A percentile compares a stretch with the other conserved stretches of the same genome.
Conservation (phyloP, 2,113 vertebrate species). For the Alaudala cheleensis region DNA sequence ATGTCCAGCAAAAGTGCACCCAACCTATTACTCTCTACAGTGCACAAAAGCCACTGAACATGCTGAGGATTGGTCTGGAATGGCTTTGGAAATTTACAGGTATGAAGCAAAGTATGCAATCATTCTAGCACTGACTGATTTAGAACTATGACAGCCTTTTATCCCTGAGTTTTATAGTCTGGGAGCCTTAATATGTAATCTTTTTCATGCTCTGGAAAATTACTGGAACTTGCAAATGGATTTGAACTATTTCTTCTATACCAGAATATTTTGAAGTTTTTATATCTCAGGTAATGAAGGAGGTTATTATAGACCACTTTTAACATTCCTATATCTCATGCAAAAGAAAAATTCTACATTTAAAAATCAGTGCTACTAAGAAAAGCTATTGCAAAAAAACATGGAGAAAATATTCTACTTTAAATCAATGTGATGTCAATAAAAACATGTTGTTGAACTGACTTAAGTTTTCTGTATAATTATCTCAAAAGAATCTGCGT, state of each 20-base stretch:
- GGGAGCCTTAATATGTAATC: background rate
- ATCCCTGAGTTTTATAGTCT: background rate
- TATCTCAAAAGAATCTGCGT: background rate
- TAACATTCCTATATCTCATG: background rate
- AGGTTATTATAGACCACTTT: background rate
- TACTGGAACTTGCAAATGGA: background rate
- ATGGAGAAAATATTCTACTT: background rate
- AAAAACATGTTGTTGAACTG: background rate
- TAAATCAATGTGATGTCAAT: background rate
- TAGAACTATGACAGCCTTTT: background rate
- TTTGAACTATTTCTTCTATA: background rate
- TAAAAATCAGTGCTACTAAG: background rate
- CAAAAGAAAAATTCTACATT: background rate
- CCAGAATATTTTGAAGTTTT: background rate
- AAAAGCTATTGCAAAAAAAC: background rate
- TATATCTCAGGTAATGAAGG: background rate
- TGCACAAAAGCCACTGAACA: constrained; percentile 87
- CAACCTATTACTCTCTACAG: constrained; percentile 88
- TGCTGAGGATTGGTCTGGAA: constrained; percentile 88
- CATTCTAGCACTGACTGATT: background rate
- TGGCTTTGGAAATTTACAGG: constrained; percentile 92
- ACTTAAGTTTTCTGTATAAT: background rate
- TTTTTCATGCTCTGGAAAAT: background rate
- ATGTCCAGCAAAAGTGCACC: constrained; percentile 91
- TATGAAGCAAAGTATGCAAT: constrained; percentile 60